Percentiles rank a stretch among this genome's conserved stretches.
Conservation (phyloP, 2,113 vertebrate genomes). For the Labeo catla region DNA sequence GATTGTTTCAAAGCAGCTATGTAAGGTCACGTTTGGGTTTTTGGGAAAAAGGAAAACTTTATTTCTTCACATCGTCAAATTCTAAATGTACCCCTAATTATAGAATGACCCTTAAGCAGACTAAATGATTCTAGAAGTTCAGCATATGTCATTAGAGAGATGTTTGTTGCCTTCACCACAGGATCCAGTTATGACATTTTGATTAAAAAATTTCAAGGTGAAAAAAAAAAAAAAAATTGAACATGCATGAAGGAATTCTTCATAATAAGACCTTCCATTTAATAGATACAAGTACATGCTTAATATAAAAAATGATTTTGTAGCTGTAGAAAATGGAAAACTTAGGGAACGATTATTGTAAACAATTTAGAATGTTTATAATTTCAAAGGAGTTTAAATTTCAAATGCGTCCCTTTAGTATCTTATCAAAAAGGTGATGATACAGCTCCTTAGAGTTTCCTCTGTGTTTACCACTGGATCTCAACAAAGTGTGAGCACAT, state of each 20-base stretch:
- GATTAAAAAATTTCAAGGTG: neutral
- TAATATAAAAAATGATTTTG: neutral
- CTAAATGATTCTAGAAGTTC: neutral
- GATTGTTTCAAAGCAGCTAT: too few relatives aligned
- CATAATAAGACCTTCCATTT: neutral
- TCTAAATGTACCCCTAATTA: too few relatives aligned
- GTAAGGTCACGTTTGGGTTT: too few relatives aligned
- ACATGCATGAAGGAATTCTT: neutral
- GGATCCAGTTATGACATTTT: neutral
- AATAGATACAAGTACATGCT: neutral
- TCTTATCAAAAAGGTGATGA: slow-evolving; percentile 16
- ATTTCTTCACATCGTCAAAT: too few relatives aligned
- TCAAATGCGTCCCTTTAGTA: slow-evolving; percentile 5
- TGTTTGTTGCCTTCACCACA: neutral
- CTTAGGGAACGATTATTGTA: neutral
- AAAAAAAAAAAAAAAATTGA: neutral
- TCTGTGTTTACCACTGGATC: slow-evolving; percentile 43
- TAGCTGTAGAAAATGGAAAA: neutral
- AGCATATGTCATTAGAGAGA: neutral
- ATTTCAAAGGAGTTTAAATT: neutral
- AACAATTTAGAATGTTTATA: neutral
- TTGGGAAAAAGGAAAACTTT: too few relatives aligned
- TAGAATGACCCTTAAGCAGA: neutral
- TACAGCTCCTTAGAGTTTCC: slow-evolving; percentile 35
- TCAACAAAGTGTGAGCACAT: slow-evolving; percentile 53